Conservation (phyloP, 2,888 invertebrate species). For the Lithophane semibrunnea region DNA sequence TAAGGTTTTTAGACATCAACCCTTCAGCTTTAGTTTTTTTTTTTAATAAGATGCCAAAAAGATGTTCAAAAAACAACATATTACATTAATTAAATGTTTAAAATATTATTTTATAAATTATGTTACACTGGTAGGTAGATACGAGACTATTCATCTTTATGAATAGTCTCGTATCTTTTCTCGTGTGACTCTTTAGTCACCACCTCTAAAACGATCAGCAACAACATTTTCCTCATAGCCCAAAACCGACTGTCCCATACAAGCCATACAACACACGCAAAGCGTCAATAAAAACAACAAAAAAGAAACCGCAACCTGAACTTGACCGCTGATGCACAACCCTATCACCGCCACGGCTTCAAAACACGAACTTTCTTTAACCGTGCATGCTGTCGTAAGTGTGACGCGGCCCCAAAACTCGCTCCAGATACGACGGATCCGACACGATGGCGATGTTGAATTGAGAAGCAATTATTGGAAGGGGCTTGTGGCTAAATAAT, state of each 20-base stretch:
- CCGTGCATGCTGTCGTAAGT: slow-evolving; percentile 73
- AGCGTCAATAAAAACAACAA: slow-evolving; percentile 34
- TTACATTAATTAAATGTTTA: background rate
- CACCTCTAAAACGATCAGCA: background rate
- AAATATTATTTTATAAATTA: background rate
- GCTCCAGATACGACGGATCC: slow-evolving; percentile 73
- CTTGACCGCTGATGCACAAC: slow-evolving; percentile 67
- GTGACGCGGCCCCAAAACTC: slow-evolving; percentile 80
- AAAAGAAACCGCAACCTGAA: slow-evolving; percentile 54
- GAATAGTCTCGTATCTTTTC: too few species aligned
- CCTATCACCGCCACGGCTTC: slow-evolving; percentile 51
- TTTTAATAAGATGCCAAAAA: background rate
- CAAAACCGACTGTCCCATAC: slow-evolving; percentile 20
- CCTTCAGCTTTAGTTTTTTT: background rate
- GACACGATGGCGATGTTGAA: slow-evolving; percentile 63
- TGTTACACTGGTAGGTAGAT: background rate
- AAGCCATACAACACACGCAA: slow-evolving; percentile 26
- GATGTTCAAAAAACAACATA: background rate
- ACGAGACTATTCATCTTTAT: too few species aligned
- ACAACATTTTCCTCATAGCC: slow-evolving; percentile 3
- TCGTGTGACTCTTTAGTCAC: too few species aligned
- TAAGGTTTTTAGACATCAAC: background rate
- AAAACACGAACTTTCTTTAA: slow-evolving; percentile 78
- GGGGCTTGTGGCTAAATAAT: background rate
- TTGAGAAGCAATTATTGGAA: slow-evolving; percentile 34